Evolutionary conservation across 2,113 vertebrate species (phyloP).

Genomic region (Greenwoodochromis staneri): DNA sequence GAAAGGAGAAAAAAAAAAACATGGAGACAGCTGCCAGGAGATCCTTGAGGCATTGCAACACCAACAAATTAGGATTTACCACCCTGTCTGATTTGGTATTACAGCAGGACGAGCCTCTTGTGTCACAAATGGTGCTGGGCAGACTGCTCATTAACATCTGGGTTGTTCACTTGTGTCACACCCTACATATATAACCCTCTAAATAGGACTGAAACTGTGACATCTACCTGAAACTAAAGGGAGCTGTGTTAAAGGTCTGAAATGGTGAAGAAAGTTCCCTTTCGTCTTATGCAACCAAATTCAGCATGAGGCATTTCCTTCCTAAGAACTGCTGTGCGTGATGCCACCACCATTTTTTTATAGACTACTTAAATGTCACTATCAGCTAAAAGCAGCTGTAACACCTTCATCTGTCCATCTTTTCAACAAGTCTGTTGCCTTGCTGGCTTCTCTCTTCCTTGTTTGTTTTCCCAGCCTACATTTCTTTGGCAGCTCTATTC

Average conservation of each 20-base stretch:
- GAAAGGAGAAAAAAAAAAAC: neutral
- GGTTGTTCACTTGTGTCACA: neutral
- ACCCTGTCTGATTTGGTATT: neutral
- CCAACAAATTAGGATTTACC: neutral
- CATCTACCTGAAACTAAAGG: neutral
- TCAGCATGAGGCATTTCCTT: neutral
- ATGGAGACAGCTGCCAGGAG: neutral
- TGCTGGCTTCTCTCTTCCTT: neutral
- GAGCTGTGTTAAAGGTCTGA: neutral
- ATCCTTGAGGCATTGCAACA: neutral
- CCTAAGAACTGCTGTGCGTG: neutral
- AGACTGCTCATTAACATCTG: neutral
- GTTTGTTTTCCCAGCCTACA: conserved; percentile 13
- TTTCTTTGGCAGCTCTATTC: neutral
- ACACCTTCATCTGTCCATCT: neutral
- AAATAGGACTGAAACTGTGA: neutral
- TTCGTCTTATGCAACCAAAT: neutral
- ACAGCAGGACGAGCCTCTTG: neutral
- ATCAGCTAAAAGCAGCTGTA: neutral
- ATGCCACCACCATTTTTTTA: neutral
- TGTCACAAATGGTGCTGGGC: neutral
- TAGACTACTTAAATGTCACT: neutral
- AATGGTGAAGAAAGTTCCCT: neutral
- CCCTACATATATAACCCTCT: neutral
- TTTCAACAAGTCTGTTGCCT: neutral